Evolutionary conservation across 2,797 vertebrate genomes (phyloP).

Genomic region (Microctenopoma stevenorrisi): DNA sequence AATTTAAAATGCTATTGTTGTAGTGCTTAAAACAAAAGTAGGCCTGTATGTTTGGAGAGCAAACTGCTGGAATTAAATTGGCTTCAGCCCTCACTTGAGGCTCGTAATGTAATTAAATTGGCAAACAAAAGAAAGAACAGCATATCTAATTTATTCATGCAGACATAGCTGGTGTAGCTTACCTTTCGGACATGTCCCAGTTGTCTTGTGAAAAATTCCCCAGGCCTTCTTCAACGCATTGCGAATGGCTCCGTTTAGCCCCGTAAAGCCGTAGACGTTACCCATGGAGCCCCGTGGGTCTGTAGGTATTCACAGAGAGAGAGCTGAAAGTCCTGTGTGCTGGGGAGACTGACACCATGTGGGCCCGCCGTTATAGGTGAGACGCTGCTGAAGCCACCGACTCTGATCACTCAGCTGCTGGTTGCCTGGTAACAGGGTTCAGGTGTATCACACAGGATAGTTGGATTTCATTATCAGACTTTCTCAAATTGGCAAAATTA

Average conservation of each 20-base stretch:
- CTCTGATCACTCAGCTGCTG: conserved; percentile 33
- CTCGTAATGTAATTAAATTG: neutral
- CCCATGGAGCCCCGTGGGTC: conserved; percentile 73
- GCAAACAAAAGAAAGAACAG: neutral
- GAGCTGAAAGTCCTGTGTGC: conserved; percentile 22
- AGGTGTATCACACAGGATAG: conserved; percentile 22
- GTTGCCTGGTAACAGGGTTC: conserved; percentile 71
- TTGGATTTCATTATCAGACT: neutral
- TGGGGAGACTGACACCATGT: conserved; percentile 27
- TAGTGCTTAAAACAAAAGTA: neutral
- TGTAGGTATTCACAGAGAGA: conserved; percentile 24
- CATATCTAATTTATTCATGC: conserved; percentile 5
- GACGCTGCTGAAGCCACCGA: conserved; percentile 19
- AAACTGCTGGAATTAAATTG: neutral
- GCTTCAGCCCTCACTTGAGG: neutral
- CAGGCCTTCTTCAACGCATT: conserved; percentile 60
- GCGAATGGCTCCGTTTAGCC: conserved; percentile 45
- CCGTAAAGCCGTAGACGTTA: conserved; percentile 42
- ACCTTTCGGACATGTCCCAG: conserved; percentile 94
- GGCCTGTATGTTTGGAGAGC: neutral
- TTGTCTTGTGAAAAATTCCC: conserved; percentile 35
- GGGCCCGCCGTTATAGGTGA: conserved; percentile 34
- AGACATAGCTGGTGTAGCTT: conserved; percentile 52
- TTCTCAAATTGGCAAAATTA: neutral
- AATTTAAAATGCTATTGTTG: too few species aligned